Evolutionary conservation across 1,140 invertebrate species (phyloP).

Genomic region (Tribolium castaneum): DNA sequence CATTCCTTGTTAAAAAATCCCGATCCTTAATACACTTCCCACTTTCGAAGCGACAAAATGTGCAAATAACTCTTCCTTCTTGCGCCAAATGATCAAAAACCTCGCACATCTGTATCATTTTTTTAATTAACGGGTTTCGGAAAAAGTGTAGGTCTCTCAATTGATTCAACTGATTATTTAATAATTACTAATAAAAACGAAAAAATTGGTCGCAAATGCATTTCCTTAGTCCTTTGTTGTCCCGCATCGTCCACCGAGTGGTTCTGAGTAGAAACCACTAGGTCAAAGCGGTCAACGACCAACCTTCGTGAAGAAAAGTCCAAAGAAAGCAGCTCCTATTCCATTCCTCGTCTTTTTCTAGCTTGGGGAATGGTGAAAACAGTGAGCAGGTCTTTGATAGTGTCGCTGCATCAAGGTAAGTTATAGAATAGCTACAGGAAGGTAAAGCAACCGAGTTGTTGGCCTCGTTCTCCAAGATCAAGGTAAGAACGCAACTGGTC

Average conservation of each 20-base stretch:
- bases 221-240: slow-evolving; percentile 19
- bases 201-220: background rate
- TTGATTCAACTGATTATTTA: slow-evolving; percentile 33
- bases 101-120: background rate
- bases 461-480: slow-evolving; percentile 35
- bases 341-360: background rate
- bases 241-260: slow-evolving; percentile 34
- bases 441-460: slow-evolving; percentile 21
- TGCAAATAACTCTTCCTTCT: too few relatives aligned
- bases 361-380: background rate
- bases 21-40: slow-evolving; percentile 5
- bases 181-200: background rate
- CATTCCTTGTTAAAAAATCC: background rate
- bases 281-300: slow-evolving; percentile 47
- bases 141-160: background rate
- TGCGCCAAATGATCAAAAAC: too few relatives aligned
- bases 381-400: slow-evolving; percentile 6
- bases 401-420: slow-evolving; percentile 21
- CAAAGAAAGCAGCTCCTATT: background rate
- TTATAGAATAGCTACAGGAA: slow-evolving; percentile 40
- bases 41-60: background rate
- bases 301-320: slow-evolving; percentile 39
- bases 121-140: background rate
- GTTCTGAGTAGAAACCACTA: slow-evolving; percentile 45
- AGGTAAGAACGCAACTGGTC: slow-evolving; percentile 22